These are phyloP conservation scores for Apodemia hepburni DNA, from an alignment of 2,888 invertebrate species.

Conservation along the genomic window DNA sequence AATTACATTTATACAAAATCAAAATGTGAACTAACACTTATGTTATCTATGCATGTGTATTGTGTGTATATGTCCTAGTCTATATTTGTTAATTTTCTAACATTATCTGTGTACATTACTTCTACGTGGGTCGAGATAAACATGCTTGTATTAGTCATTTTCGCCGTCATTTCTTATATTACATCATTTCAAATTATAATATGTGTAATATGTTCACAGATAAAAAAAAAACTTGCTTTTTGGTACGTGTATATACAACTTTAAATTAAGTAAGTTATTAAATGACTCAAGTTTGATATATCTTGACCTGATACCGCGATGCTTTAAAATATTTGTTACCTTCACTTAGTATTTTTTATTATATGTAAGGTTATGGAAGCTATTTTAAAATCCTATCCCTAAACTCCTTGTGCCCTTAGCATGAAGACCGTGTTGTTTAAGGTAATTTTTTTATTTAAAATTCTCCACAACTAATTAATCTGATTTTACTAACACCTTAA, in stretches of 20 bases:
- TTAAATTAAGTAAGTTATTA: not conserved
- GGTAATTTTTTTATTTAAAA: conserved; percentile 56
- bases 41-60: conserved; percentile 20
- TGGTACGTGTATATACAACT: conserved; percentile 16
- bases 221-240: conserved; percentile 36
- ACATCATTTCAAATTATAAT: conserved; percentile 15
- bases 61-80: conserved; percentile 33
- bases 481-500: not conserved
- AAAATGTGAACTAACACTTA: not conserved
- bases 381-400: conserved; percentile 42
- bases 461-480: conserved; percentile 6
- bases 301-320: conserved; percentile 34
- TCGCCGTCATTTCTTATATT: conserved; percentile 5
- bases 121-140: conserved; percentile 33
- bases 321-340: conserved; percentile 38
- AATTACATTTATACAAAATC: not conserved
- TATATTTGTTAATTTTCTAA: conserved; percentile 31
- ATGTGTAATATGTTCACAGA: conserved; percentile 16
- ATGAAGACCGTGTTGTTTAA: conserved; percentile 65
- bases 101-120: conserved; percentile 30
- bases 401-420: conserved; percentile 54
- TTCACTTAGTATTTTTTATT: conserved; percentile 28
- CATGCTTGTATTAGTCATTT: conserved; percentile 34
- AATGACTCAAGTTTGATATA: conserved; percentile 34
- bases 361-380: conserved; percentile 32